Evolutionary conservation across 2,113 vertebrate genomes (phyloP).

Genomic region (Tamias sibiricus): DNA sequence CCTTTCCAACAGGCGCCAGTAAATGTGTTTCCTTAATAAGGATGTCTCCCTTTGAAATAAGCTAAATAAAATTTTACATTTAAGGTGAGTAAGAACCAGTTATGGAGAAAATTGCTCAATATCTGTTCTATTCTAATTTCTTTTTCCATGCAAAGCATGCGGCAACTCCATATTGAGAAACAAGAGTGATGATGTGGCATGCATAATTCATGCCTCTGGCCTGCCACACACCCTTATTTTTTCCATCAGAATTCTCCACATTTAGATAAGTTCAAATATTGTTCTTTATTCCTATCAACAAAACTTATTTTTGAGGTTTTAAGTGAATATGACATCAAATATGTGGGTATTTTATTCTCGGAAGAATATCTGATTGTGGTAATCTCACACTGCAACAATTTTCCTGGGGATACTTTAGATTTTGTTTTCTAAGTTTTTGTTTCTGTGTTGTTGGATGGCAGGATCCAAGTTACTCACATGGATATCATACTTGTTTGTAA

Average conservation of each 20-base stretch:
- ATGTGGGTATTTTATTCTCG: not conserved
- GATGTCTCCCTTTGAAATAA: slow-evolving; percentile 90
- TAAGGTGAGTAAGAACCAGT: slow-evolving; percentile 94
- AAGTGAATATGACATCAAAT: not conserved
- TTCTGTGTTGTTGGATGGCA: slow-evolving; percentile 18
- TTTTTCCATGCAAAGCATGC: slow-evolving; percentile 89
- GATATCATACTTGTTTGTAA: slow-evolving; percentile 14
- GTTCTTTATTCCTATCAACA: slow-evolving; percentile 87
- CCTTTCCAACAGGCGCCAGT: slow-evolving; percentile 86
- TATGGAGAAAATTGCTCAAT: slow-evolving; percentile 96
- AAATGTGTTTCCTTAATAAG: slow-evolving; percentile 91
- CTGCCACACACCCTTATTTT: slow-evolving; percentile 88
- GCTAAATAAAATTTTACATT: slow-evolving; percentile 96
- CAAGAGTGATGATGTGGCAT: slow-evolving; percentile 92
- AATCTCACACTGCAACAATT: slow-evolving; percentile 3
- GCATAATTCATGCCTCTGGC: slow-evolving; percentile 95
- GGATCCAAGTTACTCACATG: slow-evolving; percentile 42
- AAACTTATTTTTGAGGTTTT: slow-evolving; percentile 77
- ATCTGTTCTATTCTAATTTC: slow-evolving; percentile 94
- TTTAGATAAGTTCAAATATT: slow-evolving; percentile 93
- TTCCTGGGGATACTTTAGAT: slow-evolving; percentile 7
- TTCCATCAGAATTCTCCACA: slow-evolving; percentile 89
- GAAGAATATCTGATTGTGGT: slow-evolving; percentile 40
- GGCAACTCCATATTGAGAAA: slow-evolving; percentile 85
- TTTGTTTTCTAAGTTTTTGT: slow-evolving; percentile 41